Conservation (phyloP, 2,888 invertebrate species). For the Eilema sororculum region DNA sequence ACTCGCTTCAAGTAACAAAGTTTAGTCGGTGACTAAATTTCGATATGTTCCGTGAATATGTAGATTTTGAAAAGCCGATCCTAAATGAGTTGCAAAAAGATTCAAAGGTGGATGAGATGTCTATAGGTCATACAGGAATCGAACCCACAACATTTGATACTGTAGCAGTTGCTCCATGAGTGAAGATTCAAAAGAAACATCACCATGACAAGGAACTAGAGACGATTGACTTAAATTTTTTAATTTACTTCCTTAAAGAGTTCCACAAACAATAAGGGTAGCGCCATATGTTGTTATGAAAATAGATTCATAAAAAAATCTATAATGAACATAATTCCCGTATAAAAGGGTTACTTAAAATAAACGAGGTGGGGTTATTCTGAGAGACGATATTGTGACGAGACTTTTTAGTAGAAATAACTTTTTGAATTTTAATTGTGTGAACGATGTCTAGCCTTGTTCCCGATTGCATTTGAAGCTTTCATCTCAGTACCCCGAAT, state of each 20-base stretch:
- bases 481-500: no score
- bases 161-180: not conserved
- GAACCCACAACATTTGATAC: no score
- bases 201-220: constrained; percentile 42
- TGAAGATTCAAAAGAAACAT: constrained; percentile 37
- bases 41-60: no score
- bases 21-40: no score
- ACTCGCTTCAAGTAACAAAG: no score
- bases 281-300: constrained; percentile 67
- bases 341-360: constrained; percentile 85
- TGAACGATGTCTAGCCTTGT: not conserved
- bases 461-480: no score
- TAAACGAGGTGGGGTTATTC: constrained; percentile 70
- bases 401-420: constrained; percentile 3
- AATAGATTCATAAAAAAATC: constrained; percentile 79
- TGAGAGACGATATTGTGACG: constrained; percentile 35
- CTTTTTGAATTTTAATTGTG: not conserved
- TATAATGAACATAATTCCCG: constrained; percentile 85
- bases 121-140: no score
- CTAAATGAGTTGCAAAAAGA: no score
- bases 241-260: constrained; percentile 64
- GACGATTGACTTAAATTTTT: constrained; percentile 47
- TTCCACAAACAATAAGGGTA: constrained; percentile 60
- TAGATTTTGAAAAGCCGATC: no score
- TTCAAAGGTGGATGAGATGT: no score